Base-by-base conservation (phyloP, 1,140 invertebrate species). In the Venturia canescens region DNA sequence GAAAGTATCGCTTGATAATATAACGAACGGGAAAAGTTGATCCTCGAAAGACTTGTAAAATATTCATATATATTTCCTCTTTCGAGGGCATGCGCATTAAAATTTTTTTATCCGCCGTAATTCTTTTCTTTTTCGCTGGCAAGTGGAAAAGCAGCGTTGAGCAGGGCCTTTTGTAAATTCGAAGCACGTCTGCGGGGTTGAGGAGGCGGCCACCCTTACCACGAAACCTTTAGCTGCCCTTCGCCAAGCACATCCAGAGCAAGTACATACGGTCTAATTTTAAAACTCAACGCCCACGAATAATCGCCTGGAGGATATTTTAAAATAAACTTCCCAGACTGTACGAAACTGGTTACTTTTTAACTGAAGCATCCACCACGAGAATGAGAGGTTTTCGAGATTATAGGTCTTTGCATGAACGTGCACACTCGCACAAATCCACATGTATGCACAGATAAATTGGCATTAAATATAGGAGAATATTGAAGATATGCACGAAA, bases 231-330 rank as follows among this genome's bases (percentile, higher is more conserved):
- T 15, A 3, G 3, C 50, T 34, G 3, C 31, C 31, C 31, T 34
- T 34, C 31, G 7, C 31, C 31, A 34, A 34, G n/a, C n/a, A 53
- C 50, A n/a, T 53, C 3, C 21, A 63, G 57, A n/a, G n/a, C n/a
- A n/a, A n/a, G n/a, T n/a, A n/a, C 18, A 11, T 23, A 34, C n/a
- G 31, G 72, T 23, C 72, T 75, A 75, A 75, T 75, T 75, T 75
- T 75, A 75, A 74, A 63, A 75, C 72, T 75, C 72, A 26, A 75
- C 72, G 72, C 72, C 72, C 72, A 75, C 72, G 72, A 75, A 75
- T 60, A 60, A 75, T 75, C 50, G 48, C 72, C 72, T 15, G 48
- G 4, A 29, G 50, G 34, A 74, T 50, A 48, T 75, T 75, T 75
- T 34, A n/a, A 60, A 75, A 75, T 75, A 75, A 75, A 75, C 72